Conservation (phyloP, 2,797 vertebrate genomes). For the Amblyopsis hoosieri region DNA sequence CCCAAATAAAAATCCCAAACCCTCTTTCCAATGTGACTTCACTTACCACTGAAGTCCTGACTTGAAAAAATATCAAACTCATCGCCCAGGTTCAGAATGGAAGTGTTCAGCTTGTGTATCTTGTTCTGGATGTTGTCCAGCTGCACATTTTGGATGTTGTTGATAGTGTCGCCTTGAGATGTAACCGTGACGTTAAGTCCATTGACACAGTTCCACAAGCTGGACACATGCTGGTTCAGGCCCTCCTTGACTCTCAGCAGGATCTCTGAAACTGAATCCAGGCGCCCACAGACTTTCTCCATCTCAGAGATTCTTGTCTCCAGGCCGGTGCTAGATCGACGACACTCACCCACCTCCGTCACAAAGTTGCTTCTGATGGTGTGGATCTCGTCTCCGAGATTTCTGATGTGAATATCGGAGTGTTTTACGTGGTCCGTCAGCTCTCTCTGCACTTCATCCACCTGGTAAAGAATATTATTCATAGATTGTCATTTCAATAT, state of each 20-base stretch:
- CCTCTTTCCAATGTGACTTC: slow-evolving; percentile 21
- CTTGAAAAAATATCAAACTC: slow-evolving; percentile 76
- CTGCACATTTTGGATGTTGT: slow-evolving; percentile 80
- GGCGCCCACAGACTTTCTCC: slow-evolving; percentile 84
- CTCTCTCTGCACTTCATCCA: slow-evolving; percentile 81
- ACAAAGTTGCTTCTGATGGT: slow-evolving; percentile 68
- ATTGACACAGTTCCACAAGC: slow-evolving; percentile 86
- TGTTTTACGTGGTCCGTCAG: slow-evolving; percentile 76
- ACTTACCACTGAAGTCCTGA: slow-evolving; percentile 73
- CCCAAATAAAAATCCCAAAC: slow-evolving; percentile 38
- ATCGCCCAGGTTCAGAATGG: slow-evolving; percentile 76
- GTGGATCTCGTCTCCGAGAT: slow-evolving; percentile 73
- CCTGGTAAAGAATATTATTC: slow-evolving; percentile 43
- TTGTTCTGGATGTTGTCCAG: slow-evolving; percentile 73
- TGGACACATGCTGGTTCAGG: slow-evolving; percentile 83
- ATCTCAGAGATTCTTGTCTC: slow-evolving; percentile 83
- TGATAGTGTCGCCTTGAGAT: slow-evolving; percentile 76
- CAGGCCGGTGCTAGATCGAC: slow-evolving; percentile 76
- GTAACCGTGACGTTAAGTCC: slow-evolving; percentile 83
- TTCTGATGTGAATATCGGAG: slow-evolving; percentile 74
- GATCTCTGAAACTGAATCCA: slow-evolving; percentile 82
- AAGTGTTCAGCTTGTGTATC: slow-evolving; percentile 82
- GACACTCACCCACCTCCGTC: slow-evolving; percentile 76
- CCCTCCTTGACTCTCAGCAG: slow-evolving; percentile 85
- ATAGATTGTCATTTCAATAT: slow-evolving; percentile 17